A percentile compares a stretch with the other conserved stretches of the same genome.
These are phyloP conservation scores for Hephaestus fuliginosus DNA, from an alignment of 2,797 vertebrate genomes.

Conservation along the genomic window DNA sequence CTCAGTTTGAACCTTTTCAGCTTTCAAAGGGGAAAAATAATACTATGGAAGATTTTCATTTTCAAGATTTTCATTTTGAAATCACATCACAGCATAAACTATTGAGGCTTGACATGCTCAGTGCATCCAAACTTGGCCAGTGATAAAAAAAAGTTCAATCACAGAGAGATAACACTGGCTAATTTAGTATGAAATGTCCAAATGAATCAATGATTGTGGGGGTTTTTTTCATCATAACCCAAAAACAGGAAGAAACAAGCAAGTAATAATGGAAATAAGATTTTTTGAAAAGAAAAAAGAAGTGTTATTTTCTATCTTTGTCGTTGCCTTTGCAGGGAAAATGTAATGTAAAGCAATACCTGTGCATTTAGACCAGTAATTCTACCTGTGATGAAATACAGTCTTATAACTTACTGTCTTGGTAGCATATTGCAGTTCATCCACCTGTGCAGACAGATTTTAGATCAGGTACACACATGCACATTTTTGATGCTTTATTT, in stretches of 20 bases:
- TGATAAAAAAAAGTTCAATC: not conserved
- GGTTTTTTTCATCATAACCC: not conserved
- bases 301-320: too few relatives aligned
- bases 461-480: conserved; percentile 26
- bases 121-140: not conserved
- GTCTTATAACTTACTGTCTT: not conserved
- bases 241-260: not conserved
- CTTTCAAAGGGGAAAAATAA: not conserved
- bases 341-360: too few relatives aligned
- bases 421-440: not conserved
- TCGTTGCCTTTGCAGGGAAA: too few relatives aligned
- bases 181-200: not conserved
- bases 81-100: not conserved
- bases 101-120: not conserved
- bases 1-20: not conserved
- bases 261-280: not conserved
- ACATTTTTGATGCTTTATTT: conserved; percentile 58
- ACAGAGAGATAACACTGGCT: not conserved
- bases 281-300: not conserved
- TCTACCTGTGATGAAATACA: not conserved
- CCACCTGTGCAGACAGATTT: conserved; percentile 25
- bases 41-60: not conserved
- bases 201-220: not conserved
- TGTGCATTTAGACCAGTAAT: not conserved
- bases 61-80: not conserved